A percentile compares a stretch with the other conserved stretches of the same genome.
phyloP scores from a whole-genome alignment of 2,113 vertebrate genomes.

The Platysternon megacephalum region DNA sequence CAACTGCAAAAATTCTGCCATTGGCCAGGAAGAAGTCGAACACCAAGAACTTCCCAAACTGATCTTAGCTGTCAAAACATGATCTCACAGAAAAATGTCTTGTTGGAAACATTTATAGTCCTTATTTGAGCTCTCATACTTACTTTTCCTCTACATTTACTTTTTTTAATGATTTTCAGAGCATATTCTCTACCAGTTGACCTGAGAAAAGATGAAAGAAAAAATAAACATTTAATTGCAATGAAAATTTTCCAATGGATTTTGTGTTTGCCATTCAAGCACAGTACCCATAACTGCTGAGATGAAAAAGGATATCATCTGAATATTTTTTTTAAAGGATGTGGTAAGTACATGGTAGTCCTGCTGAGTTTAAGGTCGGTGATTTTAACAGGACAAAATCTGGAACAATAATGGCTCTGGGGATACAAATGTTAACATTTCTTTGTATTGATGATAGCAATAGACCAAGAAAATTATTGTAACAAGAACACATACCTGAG shows the following conservation, averaged over 20 bases:
- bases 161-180: slow-evolving; percentile 98
- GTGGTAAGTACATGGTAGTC: background rate
- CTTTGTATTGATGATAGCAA: background rate
- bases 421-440: background rate
- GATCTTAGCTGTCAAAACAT: background rate
- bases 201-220: slow-evolving; percentile 71
- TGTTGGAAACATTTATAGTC: background rate
- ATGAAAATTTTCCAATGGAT: background rate
- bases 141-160: slow-evolving; percentile 98
- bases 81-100: background rate
- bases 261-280: background rate
- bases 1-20: background rate
- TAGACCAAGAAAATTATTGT: background rate
- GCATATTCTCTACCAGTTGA: slow-evolving; percentile 95
- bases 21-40: background rate
- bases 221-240: background rate
- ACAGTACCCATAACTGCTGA: background rate
- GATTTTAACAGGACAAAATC: background rate
- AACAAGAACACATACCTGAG: background rate
- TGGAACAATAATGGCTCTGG: background rate
- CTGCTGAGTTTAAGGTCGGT: background rate
- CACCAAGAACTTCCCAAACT: background rate
- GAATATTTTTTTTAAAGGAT: background rate
- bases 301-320: background rate
- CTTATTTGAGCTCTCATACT: slow-evolving; percentile 34